Conservation (phyloP, 2,113 vertebrate genomes). For the Psittacula cyanocephala region DNA sequence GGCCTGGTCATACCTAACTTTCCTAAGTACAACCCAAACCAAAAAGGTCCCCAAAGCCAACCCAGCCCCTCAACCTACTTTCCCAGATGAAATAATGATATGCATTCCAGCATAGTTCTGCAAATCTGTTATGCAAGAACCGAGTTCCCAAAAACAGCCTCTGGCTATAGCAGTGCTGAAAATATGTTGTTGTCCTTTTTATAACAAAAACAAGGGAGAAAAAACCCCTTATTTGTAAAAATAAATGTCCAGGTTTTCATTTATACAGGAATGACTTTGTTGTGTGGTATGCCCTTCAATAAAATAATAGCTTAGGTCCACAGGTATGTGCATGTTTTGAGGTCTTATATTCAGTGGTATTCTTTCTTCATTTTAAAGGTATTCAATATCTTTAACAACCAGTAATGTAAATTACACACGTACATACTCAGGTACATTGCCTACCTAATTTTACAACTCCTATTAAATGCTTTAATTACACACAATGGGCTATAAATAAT, state of each 20-base stretch:
- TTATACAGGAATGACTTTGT: conserved; percentile 60
- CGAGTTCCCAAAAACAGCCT: conserved; percentile 48
- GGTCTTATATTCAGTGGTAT: conserved; percentile 6
- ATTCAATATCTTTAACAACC: conserved; percentile 11
- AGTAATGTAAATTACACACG: conserved; percentile 46
- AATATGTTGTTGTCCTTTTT: conserved; percentile 48
- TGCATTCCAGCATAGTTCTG: conserved; percentile 49
- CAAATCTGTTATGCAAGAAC: conserved; percentile 2
- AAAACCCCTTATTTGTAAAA: conserved; percentile 41
- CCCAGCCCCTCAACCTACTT: background rate
- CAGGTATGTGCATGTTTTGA: conserved; percentile 21
- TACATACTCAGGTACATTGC: background rate
- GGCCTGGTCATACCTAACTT: background rate
- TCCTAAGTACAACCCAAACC: background rate
- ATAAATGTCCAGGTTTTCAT: conserved; percentile 67
- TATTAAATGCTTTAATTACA: conserved; percentile 60
- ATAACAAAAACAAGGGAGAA: conserved; percentile 5
- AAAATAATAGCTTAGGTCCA: conserved; percentile 57
- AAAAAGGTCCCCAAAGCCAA: background rate
- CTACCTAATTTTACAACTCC: conserved; percentile 44
- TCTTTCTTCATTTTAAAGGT: conserved; percentile 43
- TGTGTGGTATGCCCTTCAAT: conserved; percentile 54
- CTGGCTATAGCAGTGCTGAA: conserved; percentile 14
- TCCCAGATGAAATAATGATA: conserved; percentile 26
- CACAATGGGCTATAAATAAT: conserved; percentile 53